Evolutionary conservation across 2,888 invertebrate species (phyloP), one percentile per base, ranked within the genome.

Genomic region (Andricus curvator): DNA sequence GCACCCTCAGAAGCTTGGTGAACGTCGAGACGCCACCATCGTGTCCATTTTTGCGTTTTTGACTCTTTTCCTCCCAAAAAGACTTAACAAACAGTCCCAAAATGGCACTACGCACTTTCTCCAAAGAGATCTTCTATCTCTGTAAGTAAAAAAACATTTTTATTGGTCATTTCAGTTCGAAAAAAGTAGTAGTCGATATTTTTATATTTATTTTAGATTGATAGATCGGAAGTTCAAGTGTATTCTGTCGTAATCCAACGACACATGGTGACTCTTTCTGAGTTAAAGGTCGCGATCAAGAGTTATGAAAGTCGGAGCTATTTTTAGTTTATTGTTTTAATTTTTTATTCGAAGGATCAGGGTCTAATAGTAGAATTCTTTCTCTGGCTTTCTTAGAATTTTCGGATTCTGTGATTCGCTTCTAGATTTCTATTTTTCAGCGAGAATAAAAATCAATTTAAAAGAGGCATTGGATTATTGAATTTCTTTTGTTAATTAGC

Each of bases 1-100:
- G 84, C 82, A 82, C 88, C 86, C 86, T 90, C 89, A 87, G 84
- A 90, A 89, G 86, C 89, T 86, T 83, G 86, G 86, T 86, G 88
- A 89, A 87, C 88, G 88, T 88, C 87, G 88, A 85, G 85, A 86
- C 85, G 85, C 80, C 80, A 82, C 82, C 64, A 78, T 78, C 82
- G 78, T 80, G 62, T 77, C 81, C 80, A 79, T 82, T 83, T 84
- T 83, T 77, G 82, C 81, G 65, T 82, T 82, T 68, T 79, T 78
- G 65, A 80, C 81, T 79, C 77, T 78, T 79, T 48, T 13, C 76
- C 80, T 66, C 56, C 78, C 78, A 77, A 83, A 78, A 44, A 48
- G 51, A 41, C 65, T 78, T 80, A 56, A 70, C 62, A 79, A 78
- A 33, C 64, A 62, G 67, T 37, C 67, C 78, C 33, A 85, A 79